Conservation (phyloP, 2,113 vertebrate species). For the Hypomesus transpacificus region DNA sequence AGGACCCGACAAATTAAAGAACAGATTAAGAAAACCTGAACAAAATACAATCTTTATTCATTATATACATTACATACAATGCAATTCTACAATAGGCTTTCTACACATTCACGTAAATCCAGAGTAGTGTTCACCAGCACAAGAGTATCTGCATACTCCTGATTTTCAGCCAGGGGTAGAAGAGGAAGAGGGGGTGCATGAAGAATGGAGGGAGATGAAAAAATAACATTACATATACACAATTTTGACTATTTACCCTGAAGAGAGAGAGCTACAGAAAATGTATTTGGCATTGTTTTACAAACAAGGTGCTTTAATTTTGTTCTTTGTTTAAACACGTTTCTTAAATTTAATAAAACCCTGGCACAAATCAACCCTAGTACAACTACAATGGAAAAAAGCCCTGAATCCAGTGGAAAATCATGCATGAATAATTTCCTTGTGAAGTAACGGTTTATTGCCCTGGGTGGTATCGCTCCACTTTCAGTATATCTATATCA, state of each 20-base stretch:
- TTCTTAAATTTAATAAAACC: not conserved
- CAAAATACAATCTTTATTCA: conserved; percentile 99
- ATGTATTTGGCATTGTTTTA: conserved; percentile 57
- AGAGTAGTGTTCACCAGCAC: conserved; percentile 70
- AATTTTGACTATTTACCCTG: conserved; percentile 1
- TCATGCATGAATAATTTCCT: no score
- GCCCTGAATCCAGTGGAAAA: not conserved
- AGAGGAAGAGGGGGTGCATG: conserved; percentile 8
- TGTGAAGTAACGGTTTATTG: no score
- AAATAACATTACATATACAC: not conserved
- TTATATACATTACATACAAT: conserved; percentile 98
- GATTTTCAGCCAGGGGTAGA: conserved; percentile 41
- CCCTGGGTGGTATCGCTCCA: no score
- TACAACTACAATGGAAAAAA: not conserved
- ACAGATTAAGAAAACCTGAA: conserved; percentile 82
- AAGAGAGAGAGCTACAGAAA: conserved; percentile 21
- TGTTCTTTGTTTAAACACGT: conserved; percentile 1
- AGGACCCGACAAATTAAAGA: conserved; percentile 9
- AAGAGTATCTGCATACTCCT: conserved; percentile 57
- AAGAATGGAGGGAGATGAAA: conserved; percentile 5
- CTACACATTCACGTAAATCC: conserved; percentile 78
- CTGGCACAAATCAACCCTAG: no score
- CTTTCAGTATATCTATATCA: no score
- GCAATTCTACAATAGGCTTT: conserved; percentile 80
- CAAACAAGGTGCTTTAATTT: conserved; percentile 50